Percentiles rank a stretch among this genome's conserved stretches.
These are phyloP conservation scores for Caerostris extrusa DNA, from an alignment of 1,140 invertebrate species.

Conservation along the genomic window DNA sequence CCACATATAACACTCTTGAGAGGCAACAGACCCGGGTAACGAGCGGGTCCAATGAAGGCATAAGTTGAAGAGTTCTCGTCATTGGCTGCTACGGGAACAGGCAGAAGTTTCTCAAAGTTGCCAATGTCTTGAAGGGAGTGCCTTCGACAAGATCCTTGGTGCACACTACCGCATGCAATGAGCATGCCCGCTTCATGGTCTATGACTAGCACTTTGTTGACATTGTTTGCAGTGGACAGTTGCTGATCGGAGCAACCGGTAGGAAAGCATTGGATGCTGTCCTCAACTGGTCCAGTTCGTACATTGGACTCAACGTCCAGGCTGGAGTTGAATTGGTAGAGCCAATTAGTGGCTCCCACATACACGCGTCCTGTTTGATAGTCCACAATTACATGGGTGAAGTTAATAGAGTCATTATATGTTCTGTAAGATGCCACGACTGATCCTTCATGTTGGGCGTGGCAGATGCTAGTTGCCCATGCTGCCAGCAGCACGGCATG, in stretches of 20 bases:
- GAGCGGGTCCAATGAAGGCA: slow-evolving; percentile 96
- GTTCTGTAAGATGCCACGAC: slow-evolving; percentile 80
- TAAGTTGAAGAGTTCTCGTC: slow-evolving; percentile 94
- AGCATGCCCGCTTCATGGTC: slow-evolving; percentile 90
- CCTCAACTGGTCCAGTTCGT: slow-evolving; percentile 88
- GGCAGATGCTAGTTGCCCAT: slow-evolving; percentile 62
- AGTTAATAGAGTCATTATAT: slow-evolving; percentile 81
- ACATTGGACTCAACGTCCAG: slow-evolving; percentile 87
- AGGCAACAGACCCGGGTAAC: slow-evolving; percentile 89
- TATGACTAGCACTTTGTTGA: slow-evolving; percentile 95
- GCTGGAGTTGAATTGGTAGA: slow-evolving; percentile 90
- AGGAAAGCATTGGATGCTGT: slow-evolving; percentile 93
- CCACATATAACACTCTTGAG: slow-evolving; percentile 93
- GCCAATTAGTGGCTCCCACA: slow-evolving; percentile 91
- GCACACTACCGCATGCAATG: slow-evolving; percentile 93
- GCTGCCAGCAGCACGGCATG: slow-evolving; percentile 58
- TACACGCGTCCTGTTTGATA: slow-evolving; percentile 85
- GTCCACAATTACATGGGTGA: slow-evolving; percentile 86
- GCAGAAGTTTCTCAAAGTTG: slow-evolving; percentile 87
- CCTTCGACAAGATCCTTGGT: slow-evolving; percentile 93
- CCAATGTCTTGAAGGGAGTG: slow-evolving; percentile 92
- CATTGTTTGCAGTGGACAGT: slow-evolving; percentile 89
- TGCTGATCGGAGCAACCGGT: slow-evolving; percentile 86
- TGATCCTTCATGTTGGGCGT: slow-evolving; percentile 66
- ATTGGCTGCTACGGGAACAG: slow-evolving; percentile 92